Percentiles rank a stretch among this genome's conserved stretches.
Evolutionary conservation across 1,140 invertebrate genomes (phyloP).

Genomic region (Dendrolimus punctatus): DNA sequence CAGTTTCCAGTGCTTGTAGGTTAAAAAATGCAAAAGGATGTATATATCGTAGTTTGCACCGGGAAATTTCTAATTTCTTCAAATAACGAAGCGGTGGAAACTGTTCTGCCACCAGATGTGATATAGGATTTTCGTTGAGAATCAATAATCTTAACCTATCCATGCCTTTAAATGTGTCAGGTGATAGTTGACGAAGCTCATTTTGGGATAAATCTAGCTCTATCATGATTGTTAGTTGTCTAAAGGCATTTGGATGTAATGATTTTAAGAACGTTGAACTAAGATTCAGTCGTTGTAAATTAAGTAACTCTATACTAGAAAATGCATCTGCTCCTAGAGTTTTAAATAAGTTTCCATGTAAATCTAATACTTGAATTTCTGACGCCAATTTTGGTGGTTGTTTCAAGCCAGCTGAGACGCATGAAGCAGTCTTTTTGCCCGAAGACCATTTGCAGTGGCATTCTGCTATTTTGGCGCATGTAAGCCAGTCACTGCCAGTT

Average conservation of each 20-base stretch:
- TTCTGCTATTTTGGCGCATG: constrained; percentile 77
- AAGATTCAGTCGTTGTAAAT: constrained; percentile 87
- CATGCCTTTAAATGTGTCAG: constrained; percentile 82
- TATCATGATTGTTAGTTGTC: constrained; percentile 87
- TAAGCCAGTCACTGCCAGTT: constrained; percentile 79
- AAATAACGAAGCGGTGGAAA: constrained; percentile 83
- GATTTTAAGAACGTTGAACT: constrained; percentile 80
- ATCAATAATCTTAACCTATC: constrained; percentile 80
- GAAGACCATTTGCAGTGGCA: constrained; percentile 92
- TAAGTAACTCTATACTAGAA: constrained; percentile 82
- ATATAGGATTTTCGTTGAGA: constrained; percentile 82
- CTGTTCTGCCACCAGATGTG: constrained; percentile 75
- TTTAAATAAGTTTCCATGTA: constrained; percentile 84
- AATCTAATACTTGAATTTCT: constrained; percentile 88
- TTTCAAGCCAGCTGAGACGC: constrained; percentile 80
- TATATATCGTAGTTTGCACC: constrained; percentile 81
- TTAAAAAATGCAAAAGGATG: constrained; percentile 76
- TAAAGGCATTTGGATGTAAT: constrained; percentile 86
- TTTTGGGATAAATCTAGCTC: constrained; percentile 90
- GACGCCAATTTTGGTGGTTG: constrained; percentile 82
- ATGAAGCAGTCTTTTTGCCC: constrained; percentile 89
- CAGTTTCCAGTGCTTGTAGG: constrained; percentile 52
- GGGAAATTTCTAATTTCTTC: constrained; percentile 82
- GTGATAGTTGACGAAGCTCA: constrained; percentile 77
- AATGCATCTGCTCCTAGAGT: constrained; percentile 84